Evolutionary conservation across 2,888 invertebrate genomes (phyloP), one percentile per base, ranked within the genome.

Genomic region (Nomada fucata): DNA sequence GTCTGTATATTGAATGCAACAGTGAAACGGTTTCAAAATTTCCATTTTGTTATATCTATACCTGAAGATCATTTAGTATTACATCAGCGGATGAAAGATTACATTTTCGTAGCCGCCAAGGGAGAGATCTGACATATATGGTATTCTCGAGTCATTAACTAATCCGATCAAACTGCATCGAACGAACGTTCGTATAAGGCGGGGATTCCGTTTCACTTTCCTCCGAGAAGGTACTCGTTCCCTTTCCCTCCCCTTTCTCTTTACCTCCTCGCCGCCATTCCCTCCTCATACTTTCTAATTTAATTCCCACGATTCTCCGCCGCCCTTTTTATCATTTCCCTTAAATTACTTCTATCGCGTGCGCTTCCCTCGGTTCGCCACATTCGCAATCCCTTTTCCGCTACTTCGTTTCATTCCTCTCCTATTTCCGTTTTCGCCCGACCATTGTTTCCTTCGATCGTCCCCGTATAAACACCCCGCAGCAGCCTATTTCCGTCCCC

Each of bases 91-190:
- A 63, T 26, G 15, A 47, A 1, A 77, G 79, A 80, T 69, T 77
- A 74, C 84, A 82, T 86, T 82, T 77, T 72, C 73, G 63, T 76
- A 9, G 55, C 68, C 68, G 50, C n/a, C 61, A 59, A 73, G 53
- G 50, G 36, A 36, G 47, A 64, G 64, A 70, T 50, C 78, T 44
- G 70, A 70, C 74, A 78, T 68, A 79, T 78, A 77, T 42, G 63
- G 71, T 71, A 75, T 77, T 72, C 88, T 85, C 86, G 88, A 91
- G 90, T 89, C 88, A 87, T 87, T 81, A 86, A 88, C 88, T 91
- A 91, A 91, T 91, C 91, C 89, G 89, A 90, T 91, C 91, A 90
- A 89, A 87, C 85, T 85, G 86, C 89, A 90, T 88, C 88, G 75
- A 74, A 79, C 72, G 69, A 69, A 69, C 52, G 20, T 44, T 67